A percentile compares a stretch with the other conserved stretches of the same genome.
These are phyloP conservation scores for Agriopis aurantiaria DNA, from an alignment of 2,888 invertebrate genomes.

Conservation along the genomic window DNA sequence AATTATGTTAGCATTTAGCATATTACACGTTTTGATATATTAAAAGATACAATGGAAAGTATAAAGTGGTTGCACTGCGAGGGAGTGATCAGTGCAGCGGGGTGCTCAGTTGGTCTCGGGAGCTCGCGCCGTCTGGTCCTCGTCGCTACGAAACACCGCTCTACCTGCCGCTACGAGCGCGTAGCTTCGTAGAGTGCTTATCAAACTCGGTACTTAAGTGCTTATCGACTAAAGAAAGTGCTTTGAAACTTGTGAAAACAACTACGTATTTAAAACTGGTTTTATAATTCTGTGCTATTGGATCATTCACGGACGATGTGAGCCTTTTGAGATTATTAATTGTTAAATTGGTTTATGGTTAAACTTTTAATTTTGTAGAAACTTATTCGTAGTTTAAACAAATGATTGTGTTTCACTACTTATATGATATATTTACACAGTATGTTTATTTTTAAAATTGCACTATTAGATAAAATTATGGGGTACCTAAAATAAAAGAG, in stretches of 20 bases:
- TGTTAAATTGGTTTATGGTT: conserved; percentile 1
- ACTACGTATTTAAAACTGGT: conserved; percentile 31
- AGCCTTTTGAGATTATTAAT: conserved; percentile 21
- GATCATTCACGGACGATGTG: conserved; percentile 40
- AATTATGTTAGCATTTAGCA: background rate
- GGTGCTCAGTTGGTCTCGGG: conserved; percentile 68
- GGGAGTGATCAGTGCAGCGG: conserved; percentile 58
- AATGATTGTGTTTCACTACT: too few relatives aligned
- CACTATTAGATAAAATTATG: too few relatives aligned
- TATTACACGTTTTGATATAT: conserved; percentile 21
- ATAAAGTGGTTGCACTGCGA: conserved; percentile 54
- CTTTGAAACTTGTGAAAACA: conserved; percentile 41
- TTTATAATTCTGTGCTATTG: conserved; percentile 39
- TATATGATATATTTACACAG: too few relatives aligned
- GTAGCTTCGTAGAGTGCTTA: conserved; percentile 48
- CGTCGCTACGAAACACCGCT: conserved; percentile 42
- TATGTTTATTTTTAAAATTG: too few relatives aligned
- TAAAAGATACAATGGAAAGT: conserved; percentile 8
- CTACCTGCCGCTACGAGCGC: conserved; percentile 44
- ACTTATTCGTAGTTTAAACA: background rate
- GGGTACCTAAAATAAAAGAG: too few relatives aligned
- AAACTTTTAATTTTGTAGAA: background rate
- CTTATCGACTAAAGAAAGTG: conserved; percentile 43
- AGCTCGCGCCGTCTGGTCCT: conserved; percentile 56
- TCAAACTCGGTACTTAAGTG: conserved; percentile 52